These are phyloP conservation scores for Myotis vivesi DNA, from an alignment of 2,797 vertebrate genomes.

Conservation along the genomic window DNA sequence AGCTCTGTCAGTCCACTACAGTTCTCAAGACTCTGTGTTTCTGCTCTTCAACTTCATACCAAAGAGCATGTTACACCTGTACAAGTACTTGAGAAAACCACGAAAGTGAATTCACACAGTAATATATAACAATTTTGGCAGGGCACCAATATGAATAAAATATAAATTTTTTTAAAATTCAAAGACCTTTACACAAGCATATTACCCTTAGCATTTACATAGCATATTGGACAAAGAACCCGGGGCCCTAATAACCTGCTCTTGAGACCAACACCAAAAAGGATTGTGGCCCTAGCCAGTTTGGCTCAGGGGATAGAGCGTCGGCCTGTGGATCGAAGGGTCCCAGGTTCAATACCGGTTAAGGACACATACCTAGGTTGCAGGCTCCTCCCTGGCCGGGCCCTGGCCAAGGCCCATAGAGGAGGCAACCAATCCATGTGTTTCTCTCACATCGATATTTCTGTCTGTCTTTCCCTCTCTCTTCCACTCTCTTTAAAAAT, in stretches of 20 bases:
- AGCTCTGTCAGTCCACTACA: slow-evolving; percentile 31
- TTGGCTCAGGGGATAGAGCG: too few relatives aligned
- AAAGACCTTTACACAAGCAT: background rate
- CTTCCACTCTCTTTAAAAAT: too few relatives aligned
- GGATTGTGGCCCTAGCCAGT: background rate
- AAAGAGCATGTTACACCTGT: background rate
- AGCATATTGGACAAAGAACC: background rate
- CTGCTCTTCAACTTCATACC: background rate
- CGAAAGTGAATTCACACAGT: background rate
- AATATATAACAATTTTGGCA: background rate
- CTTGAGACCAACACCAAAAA: background rate
- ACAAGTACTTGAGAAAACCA: slow-evolving; percentile 29
- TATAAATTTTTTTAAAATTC: accelerated
- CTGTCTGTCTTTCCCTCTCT: too few relatives aligned
- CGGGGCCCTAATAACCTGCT: background rate
- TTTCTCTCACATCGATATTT: too few relatives aligned
- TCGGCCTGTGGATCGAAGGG: too few relatives aligned
- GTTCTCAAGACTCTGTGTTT: background rate
- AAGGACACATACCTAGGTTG: too few relatives aligned
- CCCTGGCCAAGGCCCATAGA: too few relatives aligned
- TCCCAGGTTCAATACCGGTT: too few relatives aligned
- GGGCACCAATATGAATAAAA: background rate
- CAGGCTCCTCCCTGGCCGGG: too few relatives aligned
- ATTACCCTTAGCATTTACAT: background rate
- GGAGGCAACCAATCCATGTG: too few relatives aligned